Base-by-base conservation (phyloP, 2,113 vertebrate species). In the Heterochromis multidens region DNA sequence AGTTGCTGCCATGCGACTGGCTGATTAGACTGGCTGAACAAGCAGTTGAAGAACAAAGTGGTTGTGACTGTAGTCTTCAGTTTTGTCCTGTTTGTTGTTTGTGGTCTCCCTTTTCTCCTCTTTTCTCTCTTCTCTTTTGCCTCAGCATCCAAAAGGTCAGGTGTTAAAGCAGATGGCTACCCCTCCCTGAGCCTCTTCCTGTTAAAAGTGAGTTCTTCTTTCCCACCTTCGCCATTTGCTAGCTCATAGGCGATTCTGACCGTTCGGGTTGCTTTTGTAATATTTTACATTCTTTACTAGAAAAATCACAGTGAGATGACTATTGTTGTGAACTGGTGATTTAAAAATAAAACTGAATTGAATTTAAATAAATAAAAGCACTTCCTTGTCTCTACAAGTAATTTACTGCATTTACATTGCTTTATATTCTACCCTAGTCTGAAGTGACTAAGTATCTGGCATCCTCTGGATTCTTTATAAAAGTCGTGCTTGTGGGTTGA, bases 391-490 rank as follows among this genome's bases (percentile, higher is more conserved):
- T 1, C 4, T 25, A 3, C 5, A 1, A 6, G 12, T 14, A 19
- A 3, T 52, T 19, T 19, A 19, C 16, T 52, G 17, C 1, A 1
- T 52, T 19, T 25, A 3, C 5, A 6, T 10, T 58, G 56, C 23
- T 58, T 58, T 27, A 74, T n/a, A 31, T 74, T 74, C 19, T 31
- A 14, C 46, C 19, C 31, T 74, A 27, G 59, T 56, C 43, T 12
- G 61, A 52, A 62, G 23, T 86, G 80, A 60, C 46, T 29, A 79
- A 65, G 61, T 74, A 76, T 14, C 23, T 46, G 1, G 8, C 52
- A 76, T 63, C 65, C 82, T 84, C 19, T 89, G 46, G 70, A 54
- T 74, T 74, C 70, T 74, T 33, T 77, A 65, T 88, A 61, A 49
- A 23, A 58, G n/a, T 67, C 60, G 43, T 9, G 19, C 60, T 29